Percentiles rank a stretch among this genome's conserved stretches.
phyloP scores from a whole-genome alignment of 2,797 vertebrate genomes.

The Periparus ater region DNA sequence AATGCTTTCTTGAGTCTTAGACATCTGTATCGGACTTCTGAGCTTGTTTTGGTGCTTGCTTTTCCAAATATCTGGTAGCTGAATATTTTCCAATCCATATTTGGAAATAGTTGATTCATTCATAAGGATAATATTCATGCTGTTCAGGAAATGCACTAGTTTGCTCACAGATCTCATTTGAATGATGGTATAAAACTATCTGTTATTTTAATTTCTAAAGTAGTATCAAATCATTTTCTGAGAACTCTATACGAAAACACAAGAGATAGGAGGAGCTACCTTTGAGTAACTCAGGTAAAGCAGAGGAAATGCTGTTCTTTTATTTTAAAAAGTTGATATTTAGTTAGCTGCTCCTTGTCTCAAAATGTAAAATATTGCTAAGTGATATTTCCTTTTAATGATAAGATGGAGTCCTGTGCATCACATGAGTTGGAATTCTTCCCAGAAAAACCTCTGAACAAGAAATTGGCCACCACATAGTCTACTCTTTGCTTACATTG shows the following conservation, averaged over 20 bases:
- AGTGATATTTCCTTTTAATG: slow-evolving; percentile 9
- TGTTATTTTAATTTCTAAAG: slow-evolving; percentile 14
- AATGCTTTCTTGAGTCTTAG: slow-evolving; percentile 45
- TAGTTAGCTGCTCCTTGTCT: not conserved
- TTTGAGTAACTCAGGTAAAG: slow-evolving; percentile 2
- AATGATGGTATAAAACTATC: not conserved
- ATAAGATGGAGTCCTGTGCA: not conserved
- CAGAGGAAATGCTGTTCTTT: slow-evolving; percentile 16
- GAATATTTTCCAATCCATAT: slow-evolving; percentile 67
- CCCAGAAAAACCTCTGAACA: slow-evolving; percentile 29
- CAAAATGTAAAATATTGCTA: slow-evolving; percentile 26
- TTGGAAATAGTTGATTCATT: slow-evolving; percentile 67
- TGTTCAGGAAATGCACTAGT: slow-evolving; percentile 48
- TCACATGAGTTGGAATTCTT: slow-evolving; percentile 26
- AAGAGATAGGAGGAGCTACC: not conserved
- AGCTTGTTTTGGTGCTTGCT: slow-evolving; percentile 54
- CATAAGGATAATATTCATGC: slow-evolving; percentile 40
- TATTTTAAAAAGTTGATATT: slow-evolving; percentile 8
- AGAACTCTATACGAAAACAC: not conserved
- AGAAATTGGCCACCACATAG: not conserved
- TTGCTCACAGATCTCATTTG: not conserved
- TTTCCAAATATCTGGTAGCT: slow-evolving; percentile 58
- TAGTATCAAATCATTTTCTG: not conserved
- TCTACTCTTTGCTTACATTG: not conserved
- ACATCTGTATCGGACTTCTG: slow-evolving; percentile 46